phyloP scores from a whole-genome alignment of 2,888 invertebrate genomes.

The Melikaiella ostensackeni region DNA sequence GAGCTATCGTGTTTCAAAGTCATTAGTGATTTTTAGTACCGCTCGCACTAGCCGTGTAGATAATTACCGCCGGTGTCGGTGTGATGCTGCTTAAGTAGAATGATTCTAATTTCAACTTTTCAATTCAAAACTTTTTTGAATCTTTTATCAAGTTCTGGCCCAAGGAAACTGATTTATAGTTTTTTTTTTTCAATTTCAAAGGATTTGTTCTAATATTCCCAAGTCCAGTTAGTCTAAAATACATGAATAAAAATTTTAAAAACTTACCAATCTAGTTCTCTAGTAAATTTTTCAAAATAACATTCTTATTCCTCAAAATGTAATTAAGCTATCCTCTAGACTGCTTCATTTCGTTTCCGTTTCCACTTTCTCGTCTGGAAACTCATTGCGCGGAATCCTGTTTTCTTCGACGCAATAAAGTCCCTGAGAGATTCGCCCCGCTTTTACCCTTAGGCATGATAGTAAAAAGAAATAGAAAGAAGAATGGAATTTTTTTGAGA shows the following conservation, averaged over 20 bases:
- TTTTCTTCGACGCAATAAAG: constrained; percentile 17
- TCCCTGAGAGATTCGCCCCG: constrained; percentile 19
- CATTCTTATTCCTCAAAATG: neutral
- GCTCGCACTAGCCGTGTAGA: too few relatives aligned
- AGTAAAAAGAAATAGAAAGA: constrained; percentile 42
- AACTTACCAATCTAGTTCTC: neutral
- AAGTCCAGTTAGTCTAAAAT: too few relatives aligned
- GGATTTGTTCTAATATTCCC: too few relatives aligned
- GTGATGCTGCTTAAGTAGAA: too few relatives aligned
- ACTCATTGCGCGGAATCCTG: constrained; percentile 38
- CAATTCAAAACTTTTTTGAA: too few relatives aligned
- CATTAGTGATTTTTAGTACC: too few relatives aligned
- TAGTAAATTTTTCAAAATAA: neutral
- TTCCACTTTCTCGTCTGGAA: neutral
- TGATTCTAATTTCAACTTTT: too few relatives aligned
- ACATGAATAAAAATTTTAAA: too few relatives aligned
- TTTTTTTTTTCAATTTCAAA: too few relatives aligned
- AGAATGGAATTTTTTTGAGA: constrained; percentile 29
- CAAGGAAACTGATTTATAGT: neutral
- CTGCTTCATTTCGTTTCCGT: neutral
- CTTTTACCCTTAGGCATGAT: constrained; percentile 13
- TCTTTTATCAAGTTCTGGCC: neutral
- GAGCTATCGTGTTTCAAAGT: too few relatives aligned
- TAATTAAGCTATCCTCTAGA: constrained; percentile 12
- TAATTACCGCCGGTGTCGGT: too few relatives aligned